Evolutionary conservation across 2,888 invertebrate species (phyloP).

Genomic region (Phorcus lineatus): DNA sequence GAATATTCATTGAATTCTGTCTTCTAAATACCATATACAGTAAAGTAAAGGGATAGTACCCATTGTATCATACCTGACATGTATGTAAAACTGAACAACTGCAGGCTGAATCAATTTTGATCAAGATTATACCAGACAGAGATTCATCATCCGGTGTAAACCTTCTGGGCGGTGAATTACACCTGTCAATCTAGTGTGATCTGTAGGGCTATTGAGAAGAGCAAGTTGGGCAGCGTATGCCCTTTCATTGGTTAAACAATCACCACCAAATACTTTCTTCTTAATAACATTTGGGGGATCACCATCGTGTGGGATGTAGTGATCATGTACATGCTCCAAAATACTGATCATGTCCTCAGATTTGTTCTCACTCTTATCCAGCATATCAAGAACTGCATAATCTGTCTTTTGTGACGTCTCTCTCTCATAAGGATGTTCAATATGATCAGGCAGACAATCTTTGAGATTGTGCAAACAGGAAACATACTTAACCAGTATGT

Average conservation of each 20-base stretch:
- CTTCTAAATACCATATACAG: no score
- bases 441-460: slow-evolving; percentile 12
- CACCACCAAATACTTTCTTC: slow-evolving; percentile 29
- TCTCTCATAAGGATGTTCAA: slow-evolving; percentile 18
- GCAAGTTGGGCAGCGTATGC: slow-evolving; percentile 33
- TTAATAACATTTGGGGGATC: neutral
- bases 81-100: no score
- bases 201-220: slow-evolving; percentile 28
- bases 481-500: neutral
- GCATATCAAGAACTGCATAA: slow-evolving; percentile 25
- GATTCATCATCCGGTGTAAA: slow-evolving; percentile 35
- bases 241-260: slow-evolving; percentile 31
- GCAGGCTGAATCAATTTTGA: neutral
- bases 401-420: slow-evolving; percentile 24
- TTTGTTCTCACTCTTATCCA: slow-evolving; percentile 32
- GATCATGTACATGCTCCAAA: slow-evolving; percentile 27
- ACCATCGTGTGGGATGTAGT: slow-evolving; percentile 22
- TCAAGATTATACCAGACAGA: neutral
- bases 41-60: no score
- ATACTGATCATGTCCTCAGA: slow-evolving; percentile 30
- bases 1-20: no score
- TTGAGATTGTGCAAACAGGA: neutral
- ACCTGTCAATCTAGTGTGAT: slow-evolving; percentile 25
- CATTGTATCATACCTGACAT: no score
- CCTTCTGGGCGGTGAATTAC: slow-evolving; percentile 36